Evolutionary conservation across 2,888 invertebrate species (phyloP).

Genomic region (Yponomeuta evonymella): DNA sequence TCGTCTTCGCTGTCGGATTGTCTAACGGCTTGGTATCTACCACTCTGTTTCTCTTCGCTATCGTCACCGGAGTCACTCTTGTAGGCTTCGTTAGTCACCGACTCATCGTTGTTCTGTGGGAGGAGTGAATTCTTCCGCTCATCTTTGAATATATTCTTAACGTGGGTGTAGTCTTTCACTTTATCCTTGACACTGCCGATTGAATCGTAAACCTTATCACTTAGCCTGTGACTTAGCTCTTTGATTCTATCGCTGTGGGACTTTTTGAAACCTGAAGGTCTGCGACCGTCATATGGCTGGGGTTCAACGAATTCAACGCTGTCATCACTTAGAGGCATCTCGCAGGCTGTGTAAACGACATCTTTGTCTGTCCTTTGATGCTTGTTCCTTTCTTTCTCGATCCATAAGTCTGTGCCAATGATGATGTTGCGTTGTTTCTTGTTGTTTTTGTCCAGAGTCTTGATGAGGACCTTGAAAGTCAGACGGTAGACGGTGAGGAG

Average conservation of each 20-base stretch:
- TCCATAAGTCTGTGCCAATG: conserved; percentile 38
- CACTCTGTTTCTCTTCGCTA: conserved; percentile 28
- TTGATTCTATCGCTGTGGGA: conserved; percentile 46
- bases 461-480: conserved; percentile 66
- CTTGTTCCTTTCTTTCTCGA: conserved; percentile 30
- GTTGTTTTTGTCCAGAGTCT: conserved; percentile 35
- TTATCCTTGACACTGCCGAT: conserved; percentile 49
- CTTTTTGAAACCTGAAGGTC: conserved; percentile 32
- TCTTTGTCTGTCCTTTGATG: conserved; percentile 27
- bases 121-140: conserved; percentile 33
- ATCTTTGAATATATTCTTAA: conserved; percentile 42
- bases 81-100: conserved; percentile 38
- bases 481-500: conserved; percentile 65
- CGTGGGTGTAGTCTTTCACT: conserved; percentile 41
- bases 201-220: conserved; percentile 55
- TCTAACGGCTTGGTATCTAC: conserved; percentile 30
- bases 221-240: conserved; percentile 44
- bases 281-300: conserved; percentile 30
- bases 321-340: conserved; percentile 49
- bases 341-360: conserved; percentile 56
- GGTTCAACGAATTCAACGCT: conserved; percentile 43
- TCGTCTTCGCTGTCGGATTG: conserved; percentile 58
- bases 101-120: conserved; percentile 27
- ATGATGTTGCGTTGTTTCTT: conserved; percentile 36
- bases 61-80: conserved; percentile 42